Evolutionary conservation across 2,797 vertebrate genomes (phyloP).

Genomic region (Momotus momota): DNA sequence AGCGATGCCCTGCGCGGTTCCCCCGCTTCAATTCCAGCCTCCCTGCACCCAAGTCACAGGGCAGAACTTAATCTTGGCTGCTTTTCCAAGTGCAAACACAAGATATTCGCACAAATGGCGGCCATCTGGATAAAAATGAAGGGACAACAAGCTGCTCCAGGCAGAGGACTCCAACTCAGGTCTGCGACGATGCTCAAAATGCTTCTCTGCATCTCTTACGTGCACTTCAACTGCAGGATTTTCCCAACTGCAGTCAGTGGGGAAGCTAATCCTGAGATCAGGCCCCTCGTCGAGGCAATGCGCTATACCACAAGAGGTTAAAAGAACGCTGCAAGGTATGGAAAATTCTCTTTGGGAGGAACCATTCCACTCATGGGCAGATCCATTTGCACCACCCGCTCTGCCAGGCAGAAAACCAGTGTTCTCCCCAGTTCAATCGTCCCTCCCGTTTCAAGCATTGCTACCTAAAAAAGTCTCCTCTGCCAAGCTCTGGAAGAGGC

Average conservation of each 20-base stretch:
- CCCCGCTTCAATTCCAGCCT: not conserved
- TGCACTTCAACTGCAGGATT: accelerated
- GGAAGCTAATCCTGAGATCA: not conserved
- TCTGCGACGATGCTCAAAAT: accelerated
- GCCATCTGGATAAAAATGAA: not conserved
- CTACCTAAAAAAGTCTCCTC: not conserved
- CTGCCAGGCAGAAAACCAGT: not conserved
- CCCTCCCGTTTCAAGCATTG: not conserved
- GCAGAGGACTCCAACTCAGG: not conserved
- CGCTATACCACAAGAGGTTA: not conserved
- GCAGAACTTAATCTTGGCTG: not conserved
- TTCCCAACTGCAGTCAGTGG: not conserved
- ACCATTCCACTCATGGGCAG: not conserved
- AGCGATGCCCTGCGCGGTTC: not conserved
- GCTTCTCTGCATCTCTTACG: not conserved
- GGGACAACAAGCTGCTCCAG: not conserved
- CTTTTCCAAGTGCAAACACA: not conserved
- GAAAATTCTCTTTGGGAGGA: not conserved
- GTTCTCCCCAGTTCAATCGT: not conserved
- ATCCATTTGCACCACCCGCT: accelerated
- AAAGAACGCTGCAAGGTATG: not conserved
- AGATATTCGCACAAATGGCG: not conserved
- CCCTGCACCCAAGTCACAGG: not conserved
- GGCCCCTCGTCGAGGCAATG: accelerated
- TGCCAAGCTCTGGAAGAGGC: not conserved